Percentiles rank a stretch among this genome's conserved stretches.
Conservation (phyloP, 2,888 invertebrate genomes). For the Caenorhabditis macrosperma region DNA sequence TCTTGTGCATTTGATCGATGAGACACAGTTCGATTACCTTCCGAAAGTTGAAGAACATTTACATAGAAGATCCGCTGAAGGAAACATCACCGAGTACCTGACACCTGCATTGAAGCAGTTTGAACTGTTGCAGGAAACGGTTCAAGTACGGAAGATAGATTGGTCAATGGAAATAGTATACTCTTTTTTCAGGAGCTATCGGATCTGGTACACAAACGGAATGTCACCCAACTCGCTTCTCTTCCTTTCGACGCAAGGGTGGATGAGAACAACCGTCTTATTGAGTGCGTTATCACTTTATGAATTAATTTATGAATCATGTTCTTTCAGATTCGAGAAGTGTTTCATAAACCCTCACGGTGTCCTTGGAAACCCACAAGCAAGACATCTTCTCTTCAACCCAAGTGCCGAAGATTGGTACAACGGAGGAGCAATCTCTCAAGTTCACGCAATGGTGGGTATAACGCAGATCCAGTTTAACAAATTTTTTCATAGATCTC, state of each 20-base stretch:
- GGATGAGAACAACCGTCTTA: slow-evolving; percentile 26
- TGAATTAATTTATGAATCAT: background rate
- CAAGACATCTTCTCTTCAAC: slow-evolving; percentile 80
- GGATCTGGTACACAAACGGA: background rate
- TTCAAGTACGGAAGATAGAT: background rate
- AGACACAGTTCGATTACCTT: slow-evolving; percentile 23
- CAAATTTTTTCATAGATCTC: slow-evolving; percentile 10
- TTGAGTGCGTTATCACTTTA: slow-evolving; percentile 16
- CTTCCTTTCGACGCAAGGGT: slow-evolving; percentile 15
- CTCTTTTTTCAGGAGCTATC: slow-evolving; percentile 15
- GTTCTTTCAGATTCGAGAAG: slow-evolving; percentile 78
- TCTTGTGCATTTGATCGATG: slow-evolving; percentile 22
- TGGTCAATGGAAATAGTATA: no score
- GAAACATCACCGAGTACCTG: slow-evolving; percentile 16
- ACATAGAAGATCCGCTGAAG: no score
- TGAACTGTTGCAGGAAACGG: slow-evolving; percentile 14
- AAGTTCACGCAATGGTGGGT: slow-evolving; percentile 70
- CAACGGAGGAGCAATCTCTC: slow-evolving; percentile 66
- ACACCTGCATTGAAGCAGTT: slow-evolving; percentile 13
- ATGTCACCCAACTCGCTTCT: background rate
- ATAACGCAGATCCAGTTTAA: no score
- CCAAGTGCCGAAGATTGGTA: slow-evolving; percentile 67
- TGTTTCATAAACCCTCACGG: slow-evolving; percentile 81
- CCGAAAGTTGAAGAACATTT: no score
- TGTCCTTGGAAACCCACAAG: slow-evolving; percentile 76